These are phyloP conservation scores for Brevipalpus yothersi DNA, from an alignment of 1,140 invertebrate genomes.

Conservation along the genomic window DNA sequence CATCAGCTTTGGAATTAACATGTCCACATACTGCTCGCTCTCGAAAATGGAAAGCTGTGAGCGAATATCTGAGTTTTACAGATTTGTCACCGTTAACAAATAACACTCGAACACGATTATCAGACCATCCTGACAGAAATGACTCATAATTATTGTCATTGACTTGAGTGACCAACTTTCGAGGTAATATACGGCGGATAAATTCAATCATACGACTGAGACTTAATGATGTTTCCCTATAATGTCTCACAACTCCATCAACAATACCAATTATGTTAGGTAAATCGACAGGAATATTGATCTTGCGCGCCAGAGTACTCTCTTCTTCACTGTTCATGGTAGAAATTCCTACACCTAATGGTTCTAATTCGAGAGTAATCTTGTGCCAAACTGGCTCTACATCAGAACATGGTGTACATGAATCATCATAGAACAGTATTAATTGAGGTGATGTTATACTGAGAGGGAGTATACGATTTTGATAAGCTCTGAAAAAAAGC, in stretches of 20 bases:
- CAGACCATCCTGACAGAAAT: constrained; percentile 63
- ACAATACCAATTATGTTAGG: constrained; percentile 56
- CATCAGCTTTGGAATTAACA: constrained; percentile 19
- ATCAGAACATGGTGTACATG: constrained; percentile 70
- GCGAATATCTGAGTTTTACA: constrained; percentile 53
- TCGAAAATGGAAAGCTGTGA: constrained; percentile 61
- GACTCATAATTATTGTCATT: constrained; percentile 42
- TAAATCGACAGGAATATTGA: constrained; percentile 39
- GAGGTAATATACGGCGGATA: constrained; percentile 53
- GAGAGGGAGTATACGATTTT: constrained; percentile 56
- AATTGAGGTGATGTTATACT: constrained; percentile 50
- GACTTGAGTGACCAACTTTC: constrained; percentile 42
- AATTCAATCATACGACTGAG: constrained; percentile 60
- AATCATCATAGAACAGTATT: constrained; percentile 70
- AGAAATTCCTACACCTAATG: constrained; percentile 29
- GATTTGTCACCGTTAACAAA: constrained; percentile 54
- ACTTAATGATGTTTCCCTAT: constrained; percentile 46
- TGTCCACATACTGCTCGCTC: constrained; percentile 67
- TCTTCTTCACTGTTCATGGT: constrained; percentile 64
- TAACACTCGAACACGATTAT: constrained; percentile 67
- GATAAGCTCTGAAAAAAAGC: constrained; percentile 39
- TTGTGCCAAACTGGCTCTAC: constrained; percentile 50
- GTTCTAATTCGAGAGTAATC: constrained; percentile 49
- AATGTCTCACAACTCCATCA: constrained; percentile 50
- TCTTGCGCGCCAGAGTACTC: constrained; percentile 37